Conservation (phyloP, 1,140 invertebrate species). For the Zelostemma sp. region DNA sequence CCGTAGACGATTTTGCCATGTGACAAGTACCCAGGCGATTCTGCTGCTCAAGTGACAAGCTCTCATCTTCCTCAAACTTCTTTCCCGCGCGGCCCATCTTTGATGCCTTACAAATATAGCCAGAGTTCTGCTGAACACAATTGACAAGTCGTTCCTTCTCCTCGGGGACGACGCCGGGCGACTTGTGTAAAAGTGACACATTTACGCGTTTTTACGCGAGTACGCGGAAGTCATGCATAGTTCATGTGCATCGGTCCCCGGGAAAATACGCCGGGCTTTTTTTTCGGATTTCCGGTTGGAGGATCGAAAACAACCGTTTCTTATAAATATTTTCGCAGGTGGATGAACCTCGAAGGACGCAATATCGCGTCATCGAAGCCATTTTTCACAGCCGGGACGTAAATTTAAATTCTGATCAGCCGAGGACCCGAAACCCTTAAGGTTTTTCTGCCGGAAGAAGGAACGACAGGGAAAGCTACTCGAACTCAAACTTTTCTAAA, state of each 20-base stretch:
- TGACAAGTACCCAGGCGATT: conserved; percentile 31
- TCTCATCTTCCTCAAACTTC: conserved; percentile 34
- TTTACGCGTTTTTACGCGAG: conserved; percentile 19
- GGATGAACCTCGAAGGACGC: no score
- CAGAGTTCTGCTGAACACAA: conserved; percentile 16
- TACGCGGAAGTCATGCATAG: conserved; percentile 38
- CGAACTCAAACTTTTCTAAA: conserved; percentile 44
- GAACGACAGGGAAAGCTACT: conserved; percentile 47
- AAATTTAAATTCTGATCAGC: conserved; percentile 25
- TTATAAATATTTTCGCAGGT: no score
- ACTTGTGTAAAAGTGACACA: conserved; percentile 24
- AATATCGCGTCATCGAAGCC: not conserved
- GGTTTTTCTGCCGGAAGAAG: conserved; percentile 16
- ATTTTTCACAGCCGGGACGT: conserved; percentile 9
- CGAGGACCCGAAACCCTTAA: conserved; percentile 15
- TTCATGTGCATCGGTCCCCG: conserved; percentile 24
- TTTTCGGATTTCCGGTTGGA: no score
- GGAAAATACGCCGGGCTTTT: no score
- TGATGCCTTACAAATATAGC: conserved; percentile 34
- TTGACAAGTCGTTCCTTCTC: conserved; percentile 21
- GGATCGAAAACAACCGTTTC: no score
- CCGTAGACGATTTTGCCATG: conserved; percentile 21
- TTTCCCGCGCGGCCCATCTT: conserved; percentile 27
- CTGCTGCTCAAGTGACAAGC: conserved; percentile 26
- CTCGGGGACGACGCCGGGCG: conserved; percentile 1